A percentile compares a stretch with the other conserved stretches of the same genome.
phyloP scores from a whole-genome alignment of 2,888 invertebrate genomes.

The Maniola hyperantus region DNA sequence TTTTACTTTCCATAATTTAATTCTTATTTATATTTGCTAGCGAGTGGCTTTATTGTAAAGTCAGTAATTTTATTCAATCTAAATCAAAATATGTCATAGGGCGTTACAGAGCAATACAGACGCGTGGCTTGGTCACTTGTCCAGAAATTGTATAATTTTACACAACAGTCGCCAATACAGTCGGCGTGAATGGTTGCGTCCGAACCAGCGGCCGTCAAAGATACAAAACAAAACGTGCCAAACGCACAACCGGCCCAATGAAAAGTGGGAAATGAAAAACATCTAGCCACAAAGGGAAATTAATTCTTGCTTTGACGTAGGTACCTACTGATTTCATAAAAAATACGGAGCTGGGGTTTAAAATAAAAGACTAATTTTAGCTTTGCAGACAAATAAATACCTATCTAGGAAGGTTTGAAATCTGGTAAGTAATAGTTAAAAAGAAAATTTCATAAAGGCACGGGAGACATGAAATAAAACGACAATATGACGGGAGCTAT shows the following conservation, averaged over 20 bases:
- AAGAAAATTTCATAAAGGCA: slow-evolving; percentile 67
- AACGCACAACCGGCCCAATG: slow-evolving; percentile 66
- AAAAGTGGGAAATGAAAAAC: slow-evolving; percentile 66
- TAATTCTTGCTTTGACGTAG: slow-evolving; percentile 43
- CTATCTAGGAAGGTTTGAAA: background rate
- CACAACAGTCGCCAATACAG: slow-evolving; percentile 62
- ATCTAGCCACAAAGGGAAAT: slow-evolving; percentile 51
- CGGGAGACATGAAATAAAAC: slow-evolving; percentile 71
- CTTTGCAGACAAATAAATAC: background rate
- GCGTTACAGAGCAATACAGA: slow-evolving; percentile 51
- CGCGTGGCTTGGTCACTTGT: slow-evolving; percentile 58
- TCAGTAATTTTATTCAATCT: slow-evolving; percentile 15
- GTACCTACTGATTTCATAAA: slow-evolving; percentile 11
- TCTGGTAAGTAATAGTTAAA: slow-evolving; percentile 38
- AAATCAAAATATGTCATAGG: slow-evolving; percentile 43
- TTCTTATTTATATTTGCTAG: background rate
- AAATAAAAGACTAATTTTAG: background rate
- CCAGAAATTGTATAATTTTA: slow-evolving; percentile 75
- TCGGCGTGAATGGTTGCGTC: slow-evolving; percentile 66
- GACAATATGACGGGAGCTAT: slow-evolving; percentile 70
- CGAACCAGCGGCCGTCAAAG: slow-evolving; percentile 64
- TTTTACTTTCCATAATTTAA: background rate
- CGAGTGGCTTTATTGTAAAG: background rate
- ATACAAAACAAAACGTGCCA: slow-evolving; percentile 76
- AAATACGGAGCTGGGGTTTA: background rate